These are phyloP conservation scores for Ageneiosus marmoratus DNA, from an alignment of 2,113 vertebrate genomes.

Conservation along the genomic window DNA sequence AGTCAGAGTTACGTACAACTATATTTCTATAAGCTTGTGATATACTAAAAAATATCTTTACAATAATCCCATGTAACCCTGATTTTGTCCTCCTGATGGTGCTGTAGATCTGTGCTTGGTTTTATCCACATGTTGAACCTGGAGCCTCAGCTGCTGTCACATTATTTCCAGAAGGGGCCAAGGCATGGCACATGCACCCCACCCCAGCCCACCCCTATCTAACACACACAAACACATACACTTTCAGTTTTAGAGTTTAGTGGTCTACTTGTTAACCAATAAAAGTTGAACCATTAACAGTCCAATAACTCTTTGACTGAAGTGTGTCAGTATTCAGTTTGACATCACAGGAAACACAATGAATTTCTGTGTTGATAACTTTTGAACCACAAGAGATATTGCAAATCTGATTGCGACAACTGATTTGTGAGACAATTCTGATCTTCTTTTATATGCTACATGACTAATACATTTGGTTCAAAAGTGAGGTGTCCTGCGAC, in stretches of 20 bases:
- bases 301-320: background rate
- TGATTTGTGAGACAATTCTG: no score
- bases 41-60: no score
- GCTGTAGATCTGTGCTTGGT: constrained; percentile 20
- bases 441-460: no score
- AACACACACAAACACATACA: background rate
- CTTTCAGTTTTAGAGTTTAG: background rate
- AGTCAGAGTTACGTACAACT: no score
- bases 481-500: no score
- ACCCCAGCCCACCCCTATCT: constrained; percentile 55
- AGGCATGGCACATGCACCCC: constrained; percentile 59
- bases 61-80: background rate
- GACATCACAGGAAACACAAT: background rate
- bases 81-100: constrained; percentile 16
- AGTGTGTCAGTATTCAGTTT: background rate
- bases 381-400: no score
- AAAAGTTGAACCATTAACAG: background rate
- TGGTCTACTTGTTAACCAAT: background rate
- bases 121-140: background rate
- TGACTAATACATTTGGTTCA: no score
- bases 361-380: no score
- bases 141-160: constrained; percentile 63
- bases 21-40: no score
- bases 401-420: no score
- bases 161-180: constrained; percentile 65